Base-by-base conservation (phyloP, 2,888 invertebrate genomes). In the Keiferia lycopersicella region DNA sequence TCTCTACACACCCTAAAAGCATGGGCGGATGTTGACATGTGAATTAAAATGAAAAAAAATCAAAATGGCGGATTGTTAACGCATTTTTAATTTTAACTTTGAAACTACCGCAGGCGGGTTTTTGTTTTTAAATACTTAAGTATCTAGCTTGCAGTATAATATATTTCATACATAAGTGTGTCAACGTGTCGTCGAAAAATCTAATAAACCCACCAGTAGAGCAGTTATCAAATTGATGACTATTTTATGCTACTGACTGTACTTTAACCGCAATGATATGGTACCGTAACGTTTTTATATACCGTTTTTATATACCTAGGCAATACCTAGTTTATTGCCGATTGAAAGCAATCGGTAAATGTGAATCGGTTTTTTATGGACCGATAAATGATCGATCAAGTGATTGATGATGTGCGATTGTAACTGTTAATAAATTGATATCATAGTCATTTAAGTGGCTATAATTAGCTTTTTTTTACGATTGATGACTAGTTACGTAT, bases 211-310 rank as follows among this genome's bases (percentile, higher is more conserved):
- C 34, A 30, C 30, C 3, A 30, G 30, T 30, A 2, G 2, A 14
- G 10, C 41, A 41, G 2, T n/a, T 18, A 50, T 11, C 6, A 1
- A 10, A 22, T 20, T 11, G 6, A 2, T 6, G 1, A 22, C 50
- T 53, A 14, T 14, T 22, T 22, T 22, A 26, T 22, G 12, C 12
- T 4, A 14, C 51, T 14, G 51, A 53, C 51, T 53, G 51, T 53
- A 53, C 51, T 14, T 20, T 0, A 26, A 56, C 56, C n/a, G 56
- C 30, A 56, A 56, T 18, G 34, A 56, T 56, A 34, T 34, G 34
- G 56, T 56, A 56, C 56, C 30, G 56, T 34, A 56, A 12, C 56
- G 16, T n/a, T n/a, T n/a, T n/a, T n/a, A n/a, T n/a, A n/a, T n/a
- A n/a, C n/a, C 34, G 34, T 56, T 56, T 56, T 56, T 56, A 56